phyloP scores from a whole-genome alignment of 2,113 vertebrate genomes.

The Albula goreensis region DNA sequence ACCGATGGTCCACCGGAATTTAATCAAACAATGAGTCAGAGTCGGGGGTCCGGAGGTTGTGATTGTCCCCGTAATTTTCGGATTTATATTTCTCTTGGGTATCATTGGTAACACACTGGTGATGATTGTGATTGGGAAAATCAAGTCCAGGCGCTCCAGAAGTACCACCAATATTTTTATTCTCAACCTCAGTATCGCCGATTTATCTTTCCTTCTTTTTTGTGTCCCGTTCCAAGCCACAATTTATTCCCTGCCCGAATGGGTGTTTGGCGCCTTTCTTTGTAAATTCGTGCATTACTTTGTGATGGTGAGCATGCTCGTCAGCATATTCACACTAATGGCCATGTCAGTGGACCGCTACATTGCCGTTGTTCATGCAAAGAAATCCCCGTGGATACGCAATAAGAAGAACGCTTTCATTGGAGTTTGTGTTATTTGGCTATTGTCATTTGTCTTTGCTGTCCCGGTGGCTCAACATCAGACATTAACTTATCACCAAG shows the following conservation, averaged over 20 bases:
- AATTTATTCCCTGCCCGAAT: conserved; percentile 70
- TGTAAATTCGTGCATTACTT: conserved; percentile 78
- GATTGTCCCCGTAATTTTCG: conserved; percentile 75
- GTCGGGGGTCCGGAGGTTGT: conserved; percentile 62
- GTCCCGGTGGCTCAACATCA: conserved; percentile 77
- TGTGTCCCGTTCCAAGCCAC: conserved; percentile 73
- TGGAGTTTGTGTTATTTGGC: conserved; percentile 70
- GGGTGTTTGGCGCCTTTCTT: conserved; percentile 78
- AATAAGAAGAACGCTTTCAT: conserved; percentile 69
- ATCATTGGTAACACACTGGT: conserved; percentile 77
- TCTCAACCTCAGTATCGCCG: conserved; percentile 79
- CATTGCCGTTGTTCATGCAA: conserved; percentile 77
- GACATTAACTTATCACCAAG: conserved; percentile 59
- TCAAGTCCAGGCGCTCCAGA: conserved; percentile 44
- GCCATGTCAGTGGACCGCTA: conserved; percentile 84
- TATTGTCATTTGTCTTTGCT: conserved; percentile 69
- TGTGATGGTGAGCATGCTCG: conserved; percentile 74
- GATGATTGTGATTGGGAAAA: conserved; percentile 71
- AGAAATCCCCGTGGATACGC: conserved; percentile 60
- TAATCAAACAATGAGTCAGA: conserved; percentile 42
- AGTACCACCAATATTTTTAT: conserved; percentile 81
- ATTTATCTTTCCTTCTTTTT: conserved; percentile 76
- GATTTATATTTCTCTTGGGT: conserved; percentile 78
- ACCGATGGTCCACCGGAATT: conserved; percentile 14
- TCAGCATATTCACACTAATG: conserved; percentile 82